A percentile compares a stretch with the other conserved stretches of the same genome.
Evolutionary conservation across 2,113 vertebrate species (phyloP).

Genomic region (Phyllostomus hastatus): DNA sequence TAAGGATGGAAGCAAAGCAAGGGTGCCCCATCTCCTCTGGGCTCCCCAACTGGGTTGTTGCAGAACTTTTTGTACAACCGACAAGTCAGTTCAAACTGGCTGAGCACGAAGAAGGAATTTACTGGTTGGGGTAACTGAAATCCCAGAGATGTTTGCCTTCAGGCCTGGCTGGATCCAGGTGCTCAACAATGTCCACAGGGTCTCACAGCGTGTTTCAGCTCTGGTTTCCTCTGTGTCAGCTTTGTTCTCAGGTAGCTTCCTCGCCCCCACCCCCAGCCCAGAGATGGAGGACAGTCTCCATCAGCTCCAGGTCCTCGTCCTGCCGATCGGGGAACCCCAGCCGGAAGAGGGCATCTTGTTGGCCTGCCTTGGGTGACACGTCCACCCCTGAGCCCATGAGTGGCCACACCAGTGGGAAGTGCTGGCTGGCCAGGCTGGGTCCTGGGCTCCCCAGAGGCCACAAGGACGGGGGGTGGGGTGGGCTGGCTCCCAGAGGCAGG

Average conservation of each 20-base stretch:
- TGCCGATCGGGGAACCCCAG: too few species aligned
- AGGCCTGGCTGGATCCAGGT: neutral
- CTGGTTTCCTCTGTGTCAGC: neutral
- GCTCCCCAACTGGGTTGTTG: neutral
- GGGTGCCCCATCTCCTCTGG: neutral
- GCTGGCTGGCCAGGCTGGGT: neutral
- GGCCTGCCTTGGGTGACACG: neutral
- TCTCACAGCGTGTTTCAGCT: neutral
- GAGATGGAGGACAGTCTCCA: neutral
- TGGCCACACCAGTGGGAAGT: too few species aligned
- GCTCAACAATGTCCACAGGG: neutral
- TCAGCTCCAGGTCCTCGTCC: neutral
- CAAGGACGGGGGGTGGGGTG: neutral
- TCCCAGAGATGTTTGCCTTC: neutral
- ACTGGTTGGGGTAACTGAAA: neutral
- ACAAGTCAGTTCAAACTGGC: neutral
- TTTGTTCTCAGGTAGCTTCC: rapidly evolving
- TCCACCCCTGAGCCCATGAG: neutral
- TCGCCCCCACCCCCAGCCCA: neutral
- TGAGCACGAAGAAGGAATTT: neutral
- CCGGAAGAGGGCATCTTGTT: too few species aligned
- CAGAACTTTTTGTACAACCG: neutral
- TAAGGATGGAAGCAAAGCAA: neutral
- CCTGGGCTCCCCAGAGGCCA: neutral
- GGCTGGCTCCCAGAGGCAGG: neutral